Base-by-base conservation (phyloP, 2,113 vertebrate species). In the Emydura subglobosa region DNA sequence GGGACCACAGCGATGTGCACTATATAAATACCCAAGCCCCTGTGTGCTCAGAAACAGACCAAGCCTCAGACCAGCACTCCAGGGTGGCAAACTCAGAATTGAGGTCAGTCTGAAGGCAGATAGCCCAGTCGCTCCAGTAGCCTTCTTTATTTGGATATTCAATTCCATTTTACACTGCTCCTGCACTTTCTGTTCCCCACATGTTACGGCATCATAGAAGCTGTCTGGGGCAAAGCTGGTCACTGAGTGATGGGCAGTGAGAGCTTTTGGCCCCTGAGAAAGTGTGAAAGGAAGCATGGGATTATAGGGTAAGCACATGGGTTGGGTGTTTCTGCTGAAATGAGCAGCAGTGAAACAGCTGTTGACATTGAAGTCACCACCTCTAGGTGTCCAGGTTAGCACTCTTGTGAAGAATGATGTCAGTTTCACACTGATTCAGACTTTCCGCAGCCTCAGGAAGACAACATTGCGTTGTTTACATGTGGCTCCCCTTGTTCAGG, bases 1-100 rank as follows among this genome's bases (percentile, higher is more conserved):
- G 53, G 57, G 74, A 2, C 68, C 9, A 74, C 85, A 39, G 74
- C 27, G 10, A 1, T 1, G 55, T 27, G 8, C 10, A 1, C 39
- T 6, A 19, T 39, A 76, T 27, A 6, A 47, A 27, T 1, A 31
- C 11, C 13, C 31, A 0, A 1, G 0, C 79, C 14, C 22, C 16
- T 3, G 34, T 2, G 39, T 82, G 82, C 79, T 82, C 65, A 34
- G 13, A 4, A 61, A 47, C 47, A 2, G 4, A 34, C 81, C 80
- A 31, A 5, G 72, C 16, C 42, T n/a, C 79, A 76, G 12, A 17
- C 31, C 21, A 27, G 27, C 79, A 79, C 31, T 31, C 17, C 34
- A 31, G 59, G 21, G 16, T 8, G 81, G 42, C 79, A 5, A 17
- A 19, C 3, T 78, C 61, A 53, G 9, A 53, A 27, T n/a, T 5